phyloP scores from a whole-genome alignment of 2,113 vertebrate genomes.

The Enhydra lutris region DNA sequence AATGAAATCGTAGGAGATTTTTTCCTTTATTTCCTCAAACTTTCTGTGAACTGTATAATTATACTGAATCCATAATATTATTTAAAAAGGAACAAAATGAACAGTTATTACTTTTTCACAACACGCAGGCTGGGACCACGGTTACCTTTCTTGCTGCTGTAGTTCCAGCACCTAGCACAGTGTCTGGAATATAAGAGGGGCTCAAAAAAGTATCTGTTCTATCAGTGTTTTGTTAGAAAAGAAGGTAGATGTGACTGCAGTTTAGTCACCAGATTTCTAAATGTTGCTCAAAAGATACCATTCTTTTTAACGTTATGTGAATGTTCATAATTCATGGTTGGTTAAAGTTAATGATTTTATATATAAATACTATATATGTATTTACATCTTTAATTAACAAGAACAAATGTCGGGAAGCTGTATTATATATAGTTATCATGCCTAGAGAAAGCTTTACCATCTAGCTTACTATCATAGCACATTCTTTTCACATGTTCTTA shows the following conservation, averaged over 20 bases:
- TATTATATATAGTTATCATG: neutral
- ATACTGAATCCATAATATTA: neutral
- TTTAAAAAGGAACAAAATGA: conserved; percentile 4
- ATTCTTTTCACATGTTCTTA: conserved; percentile 21
- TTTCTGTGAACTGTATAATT: neutral
- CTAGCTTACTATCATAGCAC: neutral
- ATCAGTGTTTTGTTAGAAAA: neutral
- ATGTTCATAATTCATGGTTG: neutral
- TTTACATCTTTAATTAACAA: neutral
- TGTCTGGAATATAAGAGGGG: neutral
- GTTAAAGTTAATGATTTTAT: neutral
- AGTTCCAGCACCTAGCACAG: neutral
- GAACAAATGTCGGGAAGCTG: neutral
- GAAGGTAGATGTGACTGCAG: neutral
- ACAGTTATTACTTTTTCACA: neutral
- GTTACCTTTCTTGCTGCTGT: neutral
- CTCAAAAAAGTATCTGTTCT: neutral
- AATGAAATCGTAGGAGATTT: neutral
- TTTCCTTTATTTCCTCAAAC: neutral
- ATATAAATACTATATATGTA: neutral
- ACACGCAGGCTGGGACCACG: neutral
- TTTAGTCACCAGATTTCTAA: neutral
- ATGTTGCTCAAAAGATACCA: neutral
- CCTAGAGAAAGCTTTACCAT: neutral
- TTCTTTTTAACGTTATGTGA: neutral